Base-by-base conservation (phyloP, 2,113 vertebrate genomes). In the Tragelaphus imberbis region DNA sequence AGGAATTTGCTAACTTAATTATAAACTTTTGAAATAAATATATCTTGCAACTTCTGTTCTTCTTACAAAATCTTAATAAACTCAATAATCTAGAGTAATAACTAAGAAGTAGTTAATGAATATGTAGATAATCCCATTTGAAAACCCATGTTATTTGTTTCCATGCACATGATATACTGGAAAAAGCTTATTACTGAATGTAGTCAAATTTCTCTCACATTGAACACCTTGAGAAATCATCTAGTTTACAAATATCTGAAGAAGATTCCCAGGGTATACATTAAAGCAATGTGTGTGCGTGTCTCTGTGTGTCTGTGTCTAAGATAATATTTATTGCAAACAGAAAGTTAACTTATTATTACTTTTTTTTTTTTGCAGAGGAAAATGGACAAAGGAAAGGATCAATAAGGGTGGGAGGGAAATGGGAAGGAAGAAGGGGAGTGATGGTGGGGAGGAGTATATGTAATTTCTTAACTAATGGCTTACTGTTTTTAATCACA, bases 1-100 rank as follows among this genome's bases (percentile, higher is more conserved):
- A 40, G 27, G 14, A 91, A 91, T 84, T 85, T 81, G 51, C 36
- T 92, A 95, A 85, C 21, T 96, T 27, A 95, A 59, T 92, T 89
- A 88, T 86, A 91, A 91, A 80, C 15, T 88, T 88, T 95, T 33
- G 63, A 90, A 87, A 88, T 33, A 75, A 84, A 77, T 75, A 19
- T 56, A 49, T 44, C 30, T 87, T 84, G 28, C 80, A 16, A 75
- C 33, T 84, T 97, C 58, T 82, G 6, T 86, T 92, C 85, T 94
- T 80, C 15, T 82, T 87, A 16, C 82, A 33, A 84, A 90, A 75
- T 85, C n/a, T 90, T 91, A 79, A 59, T 56, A 94, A 91, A 84
- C 16, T 79, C 21, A 68, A 75, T 88, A 86, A 61, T 82, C 6
- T 79, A 51, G 91, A 79, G 28, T 84, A 94, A 36, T 80, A 94